Evolutionary conservation across 2,888 invertebrate genomes (phyloP), one percentile per base, ranked within the genome.

Genomic region (Marasmarcha lunaedactyla): DNA sequence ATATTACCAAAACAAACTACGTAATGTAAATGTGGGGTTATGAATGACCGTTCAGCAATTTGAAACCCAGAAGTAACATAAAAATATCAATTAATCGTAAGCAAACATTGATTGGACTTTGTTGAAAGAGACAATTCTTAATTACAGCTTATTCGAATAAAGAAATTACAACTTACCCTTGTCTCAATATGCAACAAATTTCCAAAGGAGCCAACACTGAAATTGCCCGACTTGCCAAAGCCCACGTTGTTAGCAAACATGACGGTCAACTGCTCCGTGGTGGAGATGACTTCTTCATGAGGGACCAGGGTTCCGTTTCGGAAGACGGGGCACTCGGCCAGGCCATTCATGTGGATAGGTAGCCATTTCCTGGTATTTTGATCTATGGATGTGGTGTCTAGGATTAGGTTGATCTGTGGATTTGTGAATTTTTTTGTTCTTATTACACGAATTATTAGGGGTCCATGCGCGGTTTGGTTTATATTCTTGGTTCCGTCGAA

Each of bases 231-330:
- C 2, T 71, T 66, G n/a, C 86, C 86, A 15, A 91, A 73, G 0
- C 94, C 94, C 9, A 94, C 70, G 30, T 85, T 70, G 10, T 87
- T 81, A n/a, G 63, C 65, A 45, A 87, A 86, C 15, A 83, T 71
- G 14, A 93, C 86, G 0, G 93, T 92, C 49, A 94, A 91, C 39
- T 88, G 86, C 56, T 93, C 91, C 20, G 94, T 85, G 54, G 91
- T 86, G 0, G 90, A 87, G n/a, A 95, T 90, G 13, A 96, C 88
- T 1, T 90, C 87, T 57, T 90, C 89, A 58, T 90, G 88, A 0
- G 89, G 74, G 1, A 93, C 60, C 1, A 89, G 64, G 9, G 57
- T 49, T 6, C 71, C 86, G 3, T 85, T 84, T 46, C 88, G 85
- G 33, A 85, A 63, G 7, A 95, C 85, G 0, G 94, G 89, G 40